phyloP scores from a whole-genome alignment of 2,797 vertebrate species.

The Artibeus lituratus region DNA sequence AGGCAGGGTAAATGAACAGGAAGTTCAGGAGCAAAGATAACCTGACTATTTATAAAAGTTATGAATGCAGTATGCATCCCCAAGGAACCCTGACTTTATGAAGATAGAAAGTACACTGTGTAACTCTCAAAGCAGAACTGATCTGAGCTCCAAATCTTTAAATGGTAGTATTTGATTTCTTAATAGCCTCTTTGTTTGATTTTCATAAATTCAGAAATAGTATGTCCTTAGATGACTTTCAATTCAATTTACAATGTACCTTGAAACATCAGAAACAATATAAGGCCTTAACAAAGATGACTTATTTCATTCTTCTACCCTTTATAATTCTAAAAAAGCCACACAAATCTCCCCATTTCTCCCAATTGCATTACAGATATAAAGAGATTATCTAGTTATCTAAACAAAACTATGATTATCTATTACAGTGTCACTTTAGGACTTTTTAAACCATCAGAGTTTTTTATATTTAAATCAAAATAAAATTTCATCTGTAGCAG shows the following conservation, averaged over 20 bases:
- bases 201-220: constrained; percentile 35
- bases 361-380: not conserved
- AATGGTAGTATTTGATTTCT: not conserved
- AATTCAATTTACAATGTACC: constrained; percentile 23
- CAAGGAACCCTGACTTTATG: constrained; percentile 68
- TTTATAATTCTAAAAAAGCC: not conserved
- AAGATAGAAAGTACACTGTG: constrained; percentile 61
- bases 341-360: not conserved
- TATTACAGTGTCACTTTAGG: not conserved
- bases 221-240: not conserved
- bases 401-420: not conserved
- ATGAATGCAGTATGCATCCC: constrained; percentile 54
- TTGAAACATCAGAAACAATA: not conserved
- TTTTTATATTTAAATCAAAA: constrained; percentile 2
- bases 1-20: constrained; percentile 69
- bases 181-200: not conserved
- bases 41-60: constrained; percentile 74
- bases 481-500: not conserved
- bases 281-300: not conserved
- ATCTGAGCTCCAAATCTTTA: not conserved
- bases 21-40: constrained; percentile 76
- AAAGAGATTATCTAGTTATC: not conserved
- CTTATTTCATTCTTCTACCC: not conserved
- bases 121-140: constrained; percentile 9
- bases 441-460: not conserved